These are phyloP conservation scores for Phorcus lineatus DNA, from an alignment of 2,888 invertebrate genomes.

Conservation along the genomic window DNA sequence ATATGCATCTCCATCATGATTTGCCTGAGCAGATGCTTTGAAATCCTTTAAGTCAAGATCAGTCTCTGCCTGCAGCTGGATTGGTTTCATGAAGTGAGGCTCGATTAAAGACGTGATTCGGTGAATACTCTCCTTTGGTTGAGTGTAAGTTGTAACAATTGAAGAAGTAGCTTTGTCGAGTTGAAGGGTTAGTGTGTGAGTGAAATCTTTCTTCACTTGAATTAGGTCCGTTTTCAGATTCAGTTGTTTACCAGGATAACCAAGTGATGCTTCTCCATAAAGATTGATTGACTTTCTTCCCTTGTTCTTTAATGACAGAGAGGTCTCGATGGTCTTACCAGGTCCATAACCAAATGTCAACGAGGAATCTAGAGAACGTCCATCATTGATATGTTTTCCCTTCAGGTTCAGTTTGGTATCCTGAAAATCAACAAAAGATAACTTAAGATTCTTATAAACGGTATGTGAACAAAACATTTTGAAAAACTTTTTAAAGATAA, in stretches of 20 bases:
- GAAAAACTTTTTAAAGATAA: not conserved
- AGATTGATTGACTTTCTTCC: conserved; percentile 43
- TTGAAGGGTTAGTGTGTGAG: conserved; percentile 44
- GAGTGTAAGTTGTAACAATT: conserved; percentile 45
- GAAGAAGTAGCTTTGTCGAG: conserved; percentile 42
- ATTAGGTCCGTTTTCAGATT: conserved; percentile 44
- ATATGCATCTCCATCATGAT: conserved; percentile 44
- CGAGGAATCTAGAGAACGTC: conserved; percentile 46
- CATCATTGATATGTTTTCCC: conserved; percentile 49
- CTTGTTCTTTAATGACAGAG: conserved; percentile 47
- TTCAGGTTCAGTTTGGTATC: conserved; percentile 47
- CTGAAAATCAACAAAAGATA: conserved; percentile 40
- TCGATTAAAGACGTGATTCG: conserved; percentile 47
- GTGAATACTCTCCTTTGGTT: conserved; percentile 32
- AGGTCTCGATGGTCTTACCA: conserved; percentile 43
- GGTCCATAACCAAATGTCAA: conserved; percentile 45
- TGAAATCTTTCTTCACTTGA: conserved; percentile 48
- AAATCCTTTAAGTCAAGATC: conserved; percentile 44
- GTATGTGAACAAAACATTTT: not conserved
- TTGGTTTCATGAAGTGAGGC: conserved; percentile 41
- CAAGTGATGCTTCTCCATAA: conserved; percentile 47
- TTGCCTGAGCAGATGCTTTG: conserved; percentile 36
- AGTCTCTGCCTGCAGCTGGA: conserved; percentile 44
- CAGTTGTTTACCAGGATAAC: conserved; percentile 54
- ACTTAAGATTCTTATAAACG: not conserved